phyloP scores from a whole-genome alignment of 1,140 invertebrate species.

The Heliconius eleuchia region DNA sequence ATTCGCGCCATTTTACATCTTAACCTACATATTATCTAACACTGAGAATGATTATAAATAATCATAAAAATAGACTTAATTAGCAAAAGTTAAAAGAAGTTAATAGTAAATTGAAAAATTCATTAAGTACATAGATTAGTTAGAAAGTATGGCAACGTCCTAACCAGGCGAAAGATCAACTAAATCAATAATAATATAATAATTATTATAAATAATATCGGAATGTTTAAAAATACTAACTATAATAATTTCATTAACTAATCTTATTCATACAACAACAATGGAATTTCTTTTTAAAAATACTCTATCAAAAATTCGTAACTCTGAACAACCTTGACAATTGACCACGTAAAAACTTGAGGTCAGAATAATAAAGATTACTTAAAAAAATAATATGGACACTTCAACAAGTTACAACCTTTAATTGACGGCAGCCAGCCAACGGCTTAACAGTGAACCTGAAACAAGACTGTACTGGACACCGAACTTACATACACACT shows the following conservation, averaged over 20 bases:
- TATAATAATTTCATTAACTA: constrained; percentile 40
- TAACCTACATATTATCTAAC: constrained; percentile 55
- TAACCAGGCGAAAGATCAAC: constrained; percentile 36
- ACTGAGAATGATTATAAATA: constrained; percentile 61
- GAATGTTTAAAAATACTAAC: constrained; percentile 60
- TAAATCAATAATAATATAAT: constrained; percentile 31
- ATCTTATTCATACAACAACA: constrained; percentile 62
- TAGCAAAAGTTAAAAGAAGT: constrained; percentile 28
- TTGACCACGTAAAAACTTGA: constrained; percentile 45
- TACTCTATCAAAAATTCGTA: constrained; percentile 77
- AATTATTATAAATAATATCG: constrained; percentile 57
- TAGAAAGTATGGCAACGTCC: constrained; percentile 67
- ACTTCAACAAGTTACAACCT: constrained; percentile 65
- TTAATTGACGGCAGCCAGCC: constrained; percentile 74
- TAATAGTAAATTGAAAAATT: constrained; percentile 9
- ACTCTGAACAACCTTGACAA: constrained; percentile 64
- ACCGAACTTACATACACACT: constrained; percentile 56
- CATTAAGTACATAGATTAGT: constrained; percentile 69
- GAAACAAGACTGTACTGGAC: constrained; percentile 49
- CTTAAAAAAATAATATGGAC: constrained; percentile 78
- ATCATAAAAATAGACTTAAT: constrained; percentile 44
- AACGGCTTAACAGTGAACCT: constrained; percentile 57
- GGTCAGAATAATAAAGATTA: constrained; percentile 60
- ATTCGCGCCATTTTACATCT: constrained; percentile 46
- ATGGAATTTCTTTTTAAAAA: constrained; percentile 64